Evolutionary conservation across 2,888 invertebrate genomes (phyloP).

Genomic region (Drosophila emarginata): DNA sequence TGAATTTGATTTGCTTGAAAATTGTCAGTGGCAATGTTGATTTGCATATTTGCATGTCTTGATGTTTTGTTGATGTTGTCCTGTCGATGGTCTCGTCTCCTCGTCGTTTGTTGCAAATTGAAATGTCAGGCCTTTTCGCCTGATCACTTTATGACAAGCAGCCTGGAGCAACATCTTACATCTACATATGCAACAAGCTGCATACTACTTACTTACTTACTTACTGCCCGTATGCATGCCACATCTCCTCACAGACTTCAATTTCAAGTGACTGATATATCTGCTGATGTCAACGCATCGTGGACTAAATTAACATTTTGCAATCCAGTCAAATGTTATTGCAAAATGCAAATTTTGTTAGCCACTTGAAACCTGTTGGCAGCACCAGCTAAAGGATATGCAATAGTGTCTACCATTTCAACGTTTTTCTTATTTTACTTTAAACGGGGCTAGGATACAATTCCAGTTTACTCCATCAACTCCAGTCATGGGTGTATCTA

Average conservation of each 20-base stretch:
- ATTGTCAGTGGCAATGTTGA: conserved; percentile 58
- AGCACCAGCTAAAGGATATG: conserved; percentile 47
- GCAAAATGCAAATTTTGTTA: conserved; percentile 62
- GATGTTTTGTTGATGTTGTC: conserved; percentile 44
- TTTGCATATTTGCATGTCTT: conserved; percentile 73
- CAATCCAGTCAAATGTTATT: conserved; percentile 68
- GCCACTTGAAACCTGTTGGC: conserved; percentile 52
- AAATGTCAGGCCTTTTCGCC: conserved; percentile 69
- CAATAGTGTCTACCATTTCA: conserved; percentile 14
- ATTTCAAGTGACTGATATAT: conserved; percentile 69
- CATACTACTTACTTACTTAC: neutral
- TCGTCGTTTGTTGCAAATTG: conserved; percentile 64
- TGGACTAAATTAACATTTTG: conserved; percentile 76
- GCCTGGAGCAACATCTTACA: conserved; percentile 4
- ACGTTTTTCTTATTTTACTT: conserved; percentile 42
- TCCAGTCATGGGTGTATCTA: neutral
- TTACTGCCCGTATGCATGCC: conserved; percentile 3
- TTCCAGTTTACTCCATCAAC: conserved; percentile 4
- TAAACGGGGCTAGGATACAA: conserved; percentile 48
- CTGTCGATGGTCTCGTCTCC: conserved; percentile 46
- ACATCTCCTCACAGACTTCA: conserved; percentile 7
- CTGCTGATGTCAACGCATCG: conserved; percentile 59
- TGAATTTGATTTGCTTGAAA: conserved; percentile 69
- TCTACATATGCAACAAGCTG: conserved; percentile 3
- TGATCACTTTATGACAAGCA: conserved; percentile 76